phyloP scores from a whole-genome alignment of 2,113 vertebrate genomes.

The Chaetops frenatus region DNA sequence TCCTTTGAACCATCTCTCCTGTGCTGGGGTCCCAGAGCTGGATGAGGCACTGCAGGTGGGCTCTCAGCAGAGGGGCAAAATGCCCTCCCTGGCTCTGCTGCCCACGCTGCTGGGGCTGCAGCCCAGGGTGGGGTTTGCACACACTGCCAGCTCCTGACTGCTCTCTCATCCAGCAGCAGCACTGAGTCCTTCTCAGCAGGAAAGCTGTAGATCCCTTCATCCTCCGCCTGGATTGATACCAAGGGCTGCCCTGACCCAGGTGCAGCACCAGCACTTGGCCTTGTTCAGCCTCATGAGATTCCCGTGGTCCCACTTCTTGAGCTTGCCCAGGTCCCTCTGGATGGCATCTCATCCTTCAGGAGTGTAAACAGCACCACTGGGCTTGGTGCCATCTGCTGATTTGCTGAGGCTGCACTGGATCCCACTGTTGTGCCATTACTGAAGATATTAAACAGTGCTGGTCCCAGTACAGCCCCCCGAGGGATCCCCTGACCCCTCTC shows the following conservation, averaged over 20 bases:
- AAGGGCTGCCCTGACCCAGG: not conserved
- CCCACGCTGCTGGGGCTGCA: rapidly evolving
- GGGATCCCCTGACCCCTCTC: not conserved
- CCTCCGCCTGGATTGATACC: not conserved
- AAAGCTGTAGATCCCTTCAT: not conserved
- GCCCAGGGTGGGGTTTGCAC: not conserved
- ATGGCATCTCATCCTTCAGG: not conserved
- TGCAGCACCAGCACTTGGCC: not conserved
- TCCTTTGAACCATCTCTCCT: not conserved
- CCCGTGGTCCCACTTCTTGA: too few species aligned
- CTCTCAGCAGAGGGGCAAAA: not conserved
- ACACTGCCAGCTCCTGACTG: not conserved
- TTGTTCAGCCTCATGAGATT: not conserved
- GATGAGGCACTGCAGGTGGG: too few species aligned
- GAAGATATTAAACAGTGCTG: not conserved
- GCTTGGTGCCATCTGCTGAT: not conserved
- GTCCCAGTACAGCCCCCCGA: not conserved
- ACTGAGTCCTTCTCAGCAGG: not conserved
- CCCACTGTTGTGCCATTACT: not conserved
- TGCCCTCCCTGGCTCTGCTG: not conserved
- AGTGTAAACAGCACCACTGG: not conserved
- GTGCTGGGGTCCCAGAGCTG: not conserved
- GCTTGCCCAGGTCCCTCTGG: too few species aligned
- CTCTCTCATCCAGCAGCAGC: not conserved
- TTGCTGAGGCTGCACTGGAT: not conserved